These are phyloP conservation scores for Sylvia borin DNA, from an alignment of 2,797 vertebrate genomes.

Conservation along the genomic window DNA sequence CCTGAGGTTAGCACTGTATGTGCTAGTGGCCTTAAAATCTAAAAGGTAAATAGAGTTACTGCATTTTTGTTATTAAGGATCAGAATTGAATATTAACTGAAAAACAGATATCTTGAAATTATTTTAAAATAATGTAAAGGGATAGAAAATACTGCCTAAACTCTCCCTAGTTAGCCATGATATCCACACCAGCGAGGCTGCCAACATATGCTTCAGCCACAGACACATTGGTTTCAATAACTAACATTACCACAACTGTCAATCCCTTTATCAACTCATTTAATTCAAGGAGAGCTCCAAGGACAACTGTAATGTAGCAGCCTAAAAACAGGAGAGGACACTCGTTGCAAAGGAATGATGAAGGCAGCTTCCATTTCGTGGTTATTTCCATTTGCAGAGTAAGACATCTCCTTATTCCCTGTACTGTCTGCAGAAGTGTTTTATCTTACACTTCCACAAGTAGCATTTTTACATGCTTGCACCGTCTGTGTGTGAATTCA, in stretches of 20 bases:
- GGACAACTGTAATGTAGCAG: background rate
- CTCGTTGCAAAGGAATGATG: background rate
- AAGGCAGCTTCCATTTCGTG: background rate
- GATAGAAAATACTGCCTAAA: background rate
- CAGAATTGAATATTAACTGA: background rate
- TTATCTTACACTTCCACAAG: background rate
- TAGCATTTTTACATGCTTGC: background rate
- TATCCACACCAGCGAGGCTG: background rate
- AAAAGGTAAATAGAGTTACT: background rate
- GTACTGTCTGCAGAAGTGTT: background rate
- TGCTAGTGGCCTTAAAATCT: background rate
- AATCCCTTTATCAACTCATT: background rate
- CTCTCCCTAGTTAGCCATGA: background rate
- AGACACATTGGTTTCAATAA: background rate
- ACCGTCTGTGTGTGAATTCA: rapidly evolving
- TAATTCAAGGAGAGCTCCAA: background rate
- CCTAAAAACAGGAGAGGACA: background rate
- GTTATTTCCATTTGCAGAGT: background rate
- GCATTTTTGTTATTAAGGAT: background rate
- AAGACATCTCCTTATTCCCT: background rate
- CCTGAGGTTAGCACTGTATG: background rate
- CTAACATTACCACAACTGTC: background rate
- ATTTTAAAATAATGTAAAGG: background rate
- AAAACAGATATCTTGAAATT: background rate
- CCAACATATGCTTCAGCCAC: background rate